Percentiles rank a stretch among this genome's conserved stretches.
Evolutionary conservation across 2,113 vertebrate species (phyloP).

Genomic region (Leiothrix lutea): DNA sequence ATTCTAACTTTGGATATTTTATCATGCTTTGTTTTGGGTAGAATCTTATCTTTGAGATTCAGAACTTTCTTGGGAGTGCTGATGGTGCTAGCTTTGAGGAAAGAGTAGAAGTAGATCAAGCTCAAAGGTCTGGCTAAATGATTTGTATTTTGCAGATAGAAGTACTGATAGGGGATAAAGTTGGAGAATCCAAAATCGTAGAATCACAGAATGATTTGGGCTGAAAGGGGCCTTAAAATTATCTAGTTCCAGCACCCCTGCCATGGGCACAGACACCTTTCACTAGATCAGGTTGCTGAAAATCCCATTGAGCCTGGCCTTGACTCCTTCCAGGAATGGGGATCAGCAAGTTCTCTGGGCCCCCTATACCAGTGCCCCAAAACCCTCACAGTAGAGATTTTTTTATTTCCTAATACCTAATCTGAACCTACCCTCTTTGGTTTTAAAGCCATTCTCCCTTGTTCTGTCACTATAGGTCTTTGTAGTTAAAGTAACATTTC

Average conservation of each 20-base stretch:
- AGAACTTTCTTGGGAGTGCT: not conserved
- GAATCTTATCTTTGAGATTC: not conserved
- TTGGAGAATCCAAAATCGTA: not conserved
- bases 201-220: not conserved
- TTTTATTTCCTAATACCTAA: not conserved
- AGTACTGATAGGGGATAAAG: not conserved
- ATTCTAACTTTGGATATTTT: not conserved
- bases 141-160: not conserved
- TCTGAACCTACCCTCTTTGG: not conserved
- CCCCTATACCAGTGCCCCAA: not conserved
- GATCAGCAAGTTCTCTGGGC: not conserved
- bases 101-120: not conserved
- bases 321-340: not conserved
- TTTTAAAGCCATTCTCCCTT: not conserved
- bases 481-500: not conserved
- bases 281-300: not conserved
- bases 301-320: not conserved
- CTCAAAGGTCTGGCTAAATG: not conserved
- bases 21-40: not conserved
- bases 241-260: not conserved
- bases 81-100: not conserved
- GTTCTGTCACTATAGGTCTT: not conserved
- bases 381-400: not conserved
- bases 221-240: not conserved
- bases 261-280: not conserved